A percentile compares a stretch with the other conserved stretches of the same genome.
Conservation (phyloP, 2,797 vertebrate species). For the Potorous gilbertii region DNA sequence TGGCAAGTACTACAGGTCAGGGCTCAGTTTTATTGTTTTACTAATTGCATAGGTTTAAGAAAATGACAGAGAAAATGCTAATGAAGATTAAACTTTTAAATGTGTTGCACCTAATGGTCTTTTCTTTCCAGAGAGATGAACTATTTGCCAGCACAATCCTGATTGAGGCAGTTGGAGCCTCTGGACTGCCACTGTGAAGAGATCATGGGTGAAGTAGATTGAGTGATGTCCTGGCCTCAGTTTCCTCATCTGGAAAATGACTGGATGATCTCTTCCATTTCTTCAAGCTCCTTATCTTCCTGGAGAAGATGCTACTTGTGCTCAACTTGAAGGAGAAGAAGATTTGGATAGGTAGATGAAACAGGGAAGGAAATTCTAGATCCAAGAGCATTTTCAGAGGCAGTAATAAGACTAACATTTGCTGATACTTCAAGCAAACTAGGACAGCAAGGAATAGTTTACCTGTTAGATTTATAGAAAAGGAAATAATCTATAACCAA, state of each 20-base stretch:
- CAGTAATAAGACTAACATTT: not conserved
- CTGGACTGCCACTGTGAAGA: not conserved
- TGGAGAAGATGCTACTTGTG: not conserved
- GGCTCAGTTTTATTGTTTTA: not conserved
- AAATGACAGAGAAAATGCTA: not conserved
- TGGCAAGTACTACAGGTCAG: not conserved
- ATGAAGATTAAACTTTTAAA: not conserved
- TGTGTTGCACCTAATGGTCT: not conserved
- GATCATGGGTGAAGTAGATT: not conserved
- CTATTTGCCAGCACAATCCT: not conserved
- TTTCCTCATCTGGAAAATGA: not conserved
- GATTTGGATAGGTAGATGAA: not conserved
- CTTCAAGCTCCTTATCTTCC: not conserved
- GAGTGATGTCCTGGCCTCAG: not conserved
- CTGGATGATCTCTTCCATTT: not conserved
- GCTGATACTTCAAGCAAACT: too few relatives aligned
- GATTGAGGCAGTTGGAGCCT: not conserved
- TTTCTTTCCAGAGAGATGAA: not conserved
- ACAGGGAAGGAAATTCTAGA: not conserved
- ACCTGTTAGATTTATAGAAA: too few relatives aligned
- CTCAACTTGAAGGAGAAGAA: not conserved
- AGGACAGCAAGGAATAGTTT: too few relatives aligned
- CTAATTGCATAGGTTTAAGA: not conserved
- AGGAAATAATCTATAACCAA: too few relatives aligned
- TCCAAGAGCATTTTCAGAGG: not conserved